These are phyloP conservation scores for Pammene aurita DNA, from an alignment of 2,888 invertebrate genomes.

Conservation along the genomic window DNA sequence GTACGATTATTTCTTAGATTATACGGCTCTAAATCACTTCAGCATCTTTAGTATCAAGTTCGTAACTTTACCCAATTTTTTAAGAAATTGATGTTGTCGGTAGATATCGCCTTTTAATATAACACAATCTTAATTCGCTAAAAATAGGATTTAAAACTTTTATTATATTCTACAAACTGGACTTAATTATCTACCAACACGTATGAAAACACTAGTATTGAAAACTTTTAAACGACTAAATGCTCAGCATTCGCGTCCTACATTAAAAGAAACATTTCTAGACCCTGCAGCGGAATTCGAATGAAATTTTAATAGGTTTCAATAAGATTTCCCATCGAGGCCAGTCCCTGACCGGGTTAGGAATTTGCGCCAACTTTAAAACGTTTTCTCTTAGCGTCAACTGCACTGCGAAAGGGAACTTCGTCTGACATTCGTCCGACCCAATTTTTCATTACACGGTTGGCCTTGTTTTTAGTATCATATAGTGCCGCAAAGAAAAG, in stretches of 20 bases:
- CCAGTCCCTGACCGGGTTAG: conserved; percentile 37
- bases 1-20: no score
- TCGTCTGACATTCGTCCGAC: conserved; percentile 11
- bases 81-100: no score
- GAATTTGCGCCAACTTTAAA: conserved; percentile 38
- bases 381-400: conserved; percentile 24
- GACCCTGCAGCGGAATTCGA: conserved; percentile 16
- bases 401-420: conserved; percentile 22
- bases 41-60: no score
- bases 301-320: conserved; percentile 28
- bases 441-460: conserved; percentile 12
- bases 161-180: no score
- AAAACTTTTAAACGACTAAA: background rate
- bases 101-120: no score
- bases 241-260: background rate
- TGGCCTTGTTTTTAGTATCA: conserved; percentile 10
- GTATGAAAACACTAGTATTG: no score
- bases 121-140: no score
- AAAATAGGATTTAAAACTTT: no score
- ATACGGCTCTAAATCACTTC: no score
- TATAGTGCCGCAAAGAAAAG: background rate
- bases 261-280: conserved; percentile 27
- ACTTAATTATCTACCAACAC: no score
- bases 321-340: conserved; percentile 36
- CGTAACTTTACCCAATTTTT: no score